phyloP scores from a whole-genome alignment of 2,888 invertebrate genomes.

The Synanthedon vespiformis region DNA sequence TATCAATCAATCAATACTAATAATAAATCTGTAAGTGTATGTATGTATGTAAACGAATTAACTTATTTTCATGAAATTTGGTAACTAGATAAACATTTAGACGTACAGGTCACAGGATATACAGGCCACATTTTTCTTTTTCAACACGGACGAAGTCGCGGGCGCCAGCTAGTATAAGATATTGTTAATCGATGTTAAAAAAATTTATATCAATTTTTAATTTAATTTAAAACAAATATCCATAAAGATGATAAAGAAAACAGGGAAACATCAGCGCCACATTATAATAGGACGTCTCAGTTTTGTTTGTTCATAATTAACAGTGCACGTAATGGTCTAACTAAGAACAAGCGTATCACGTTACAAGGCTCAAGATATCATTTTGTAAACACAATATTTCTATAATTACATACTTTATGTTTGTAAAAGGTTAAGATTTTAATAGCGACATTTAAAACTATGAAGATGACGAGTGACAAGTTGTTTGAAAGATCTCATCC shows the following conservation, averaged over 20 bases:
- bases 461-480: background rate
- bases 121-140: no score
- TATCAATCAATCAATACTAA: no score
- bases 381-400: slow-evolving; percentile 22
- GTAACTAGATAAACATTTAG: no score
- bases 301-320: slow-evolving; percentile 44
- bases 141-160: no score
- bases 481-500: background rate
- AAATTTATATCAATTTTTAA: background rate
- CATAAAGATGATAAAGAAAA: slow-evolving; percentile 22
- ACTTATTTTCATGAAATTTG: no score
- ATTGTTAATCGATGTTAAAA: no score
- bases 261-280: slow-evolving; percentile 28
- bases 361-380: slow-evolving; percentile 41
- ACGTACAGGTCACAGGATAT: no score
- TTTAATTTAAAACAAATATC: background rate
- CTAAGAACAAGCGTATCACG: slow-evolving; percentile 37
- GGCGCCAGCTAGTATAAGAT: no score
- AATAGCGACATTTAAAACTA: slow-evolving; percentile 21
- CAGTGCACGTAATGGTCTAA: slow-evolving; percentile 24
- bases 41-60: no score
- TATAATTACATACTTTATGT: slow-evolving; percentile 9
- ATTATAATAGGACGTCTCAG: slow-evolving; percentile 27
- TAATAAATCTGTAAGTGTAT: no score
- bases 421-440: slow-evolving; percentile 30